Evolutionary conservation across 2,888 invertebrate species (phyloP).

Genomic region (Cotesia congregata): DNA sequence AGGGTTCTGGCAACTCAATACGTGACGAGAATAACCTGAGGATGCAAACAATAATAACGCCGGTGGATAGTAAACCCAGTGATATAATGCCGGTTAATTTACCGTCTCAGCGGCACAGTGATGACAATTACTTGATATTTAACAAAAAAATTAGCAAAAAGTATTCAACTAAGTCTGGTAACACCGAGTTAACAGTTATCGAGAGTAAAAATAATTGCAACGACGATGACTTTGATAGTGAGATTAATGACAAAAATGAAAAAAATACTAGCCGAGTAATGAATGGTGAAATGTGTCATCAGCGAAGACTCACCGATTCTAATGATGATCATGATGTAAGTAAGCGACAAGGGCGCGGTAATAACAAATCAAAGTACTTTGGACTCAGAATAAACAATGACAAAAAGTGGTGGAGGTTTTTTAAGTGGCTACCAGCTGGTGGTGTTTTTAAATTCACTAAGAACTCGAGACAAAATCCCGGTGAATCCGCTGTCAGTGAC

Average conservation of each 20-base stretch:
- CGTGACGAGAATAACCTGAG: conserved; percentile 52
- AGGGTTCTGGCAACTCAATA: conserved; percentile 60
- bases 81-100: not conserved
- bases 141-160: not conserved
- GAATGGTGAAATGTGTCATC: not conserved
- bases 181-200: not conserved
- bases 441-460: conserved; percentile 53
- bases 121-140: not conserved
- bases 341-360: not conserved
- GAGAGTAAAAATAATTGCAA: not conserved
- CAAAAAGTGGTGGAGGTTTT: conserved; percentile 62
- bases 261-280: not conserved
- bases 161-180: not conserved
- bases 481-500: conserved; percentile 52
- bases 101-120: not conserved
- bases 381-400: conserved; percentile 20
- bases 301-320: not conserved
- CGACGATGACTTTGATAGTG: not conserved
- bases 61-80: not conserved
- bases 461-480: conserved; percentile 43
- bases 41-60: conserved; percentile 34
- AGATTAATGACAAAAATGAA: conserved; percentile 13
- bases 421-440: conserved; percentile 61
- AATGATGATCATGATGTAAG: not conserved
- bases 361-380: conserved; percentile 14